Evolutionary conservation across 2,888 invertebrate genomes (phyloP).

Genomic region (Eretmocerus hayati): DNA sequence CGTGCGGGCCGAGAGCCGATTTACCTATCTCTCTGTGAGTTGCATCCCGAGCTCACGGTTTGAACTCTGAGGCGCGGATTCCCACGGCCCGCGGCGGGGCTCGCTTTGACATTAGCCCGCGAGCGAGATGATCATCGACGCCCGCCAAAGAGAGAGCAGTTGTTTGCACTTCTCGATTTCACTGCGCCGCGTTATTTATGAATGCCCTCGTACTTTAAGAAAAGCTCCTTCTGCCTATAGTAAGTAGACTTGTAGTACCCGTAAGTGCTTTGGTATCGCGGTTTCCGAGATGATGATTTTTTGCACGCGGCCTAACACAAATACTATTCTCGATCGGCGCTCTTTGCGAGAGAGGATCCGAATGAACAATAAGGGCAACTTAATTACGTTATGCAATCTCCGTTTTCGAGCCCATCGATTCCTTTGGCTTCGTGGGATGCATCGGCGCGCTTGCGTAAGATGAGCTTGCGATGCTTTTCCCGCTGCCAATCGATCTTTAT

Average conservation of each 20-base stretch:
- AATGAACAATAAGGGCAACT: not conserved
- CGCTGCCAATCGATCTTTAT: no score
- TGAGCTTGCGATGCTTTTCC: no score
- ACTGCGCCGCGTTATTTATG: not conserved
- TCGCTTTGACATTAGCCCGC: constrained; percentile 12
- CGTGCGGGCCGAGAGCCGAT: not conserved
- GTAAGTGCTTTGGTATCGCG: no score
- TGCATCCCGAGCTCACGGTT: not conserved
- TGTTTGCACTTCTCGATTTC: not conserved
- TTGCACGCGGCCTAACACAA: no score
- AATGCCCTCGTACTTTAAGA: no score
- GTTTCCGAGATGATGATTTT: no score
- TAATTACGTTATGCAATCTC: constrained; percentile 13
- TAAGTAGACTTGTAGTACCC: no score
- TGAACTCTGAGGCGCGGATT: constrained; percentile 9
- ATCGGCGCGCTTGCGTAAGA: no score
- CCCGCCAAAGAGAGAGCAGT: not conserved
- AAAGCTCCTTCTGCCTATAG: no score
- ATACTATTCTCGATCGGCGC: no score
- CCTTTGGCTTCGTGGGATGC: no score
- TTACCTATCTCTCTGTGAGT: not conserved
- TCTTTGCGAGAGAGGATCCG: not conserved
- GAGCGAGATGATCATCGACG: constrained; percentile 7
- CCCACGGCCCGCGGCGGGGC: constrained; percentile 11
- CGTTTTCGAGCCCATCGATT: not conserved